These are phyloP conservation scores for Anser cygnoides DNA, from an alignment of 2,113 vertebrate genomes.

Conservation along the genomic window DNA sequence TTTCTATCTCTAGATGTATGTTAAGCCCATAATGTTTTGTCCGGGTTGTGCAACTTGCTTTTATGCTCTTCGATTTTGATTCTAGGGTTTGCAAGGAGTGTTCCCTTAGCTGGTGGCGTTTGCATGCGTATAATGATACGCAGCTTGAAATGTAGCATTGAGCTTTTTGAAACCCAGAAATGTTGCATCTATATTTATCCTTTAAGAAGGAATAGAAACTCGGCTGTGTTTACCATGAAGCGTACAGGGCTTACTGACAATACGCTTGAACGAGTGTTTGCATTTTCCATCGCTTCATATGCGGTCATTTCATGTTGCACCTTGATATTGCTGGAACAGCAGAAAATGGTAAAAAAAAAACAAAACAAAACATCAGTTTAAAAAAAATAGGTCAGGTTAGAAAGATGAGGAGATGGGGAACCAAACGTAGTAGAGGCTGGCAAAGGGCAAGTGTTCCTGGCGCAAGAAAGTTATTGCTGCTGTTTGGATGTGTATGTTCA, in stretches of 20 bases:
- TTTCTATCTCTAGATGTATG: background rate
- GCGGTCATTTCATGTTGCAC: background rate
- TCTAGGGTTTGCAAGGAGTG: background rate
- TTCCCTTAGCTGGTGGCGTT: background rate
- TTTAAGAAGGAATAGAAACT: background rate
- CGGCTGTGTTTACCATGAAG: background rate
- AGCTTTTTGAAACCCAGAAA: background rate
- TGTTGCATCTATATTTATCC: background rate
- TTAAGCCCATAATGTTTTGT: background rate
- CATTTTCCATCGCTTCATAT: background rate
- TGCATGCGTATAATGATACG: accelerated
- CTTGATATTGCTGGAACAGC: background rate
- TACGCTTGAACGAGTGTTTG: background rate
- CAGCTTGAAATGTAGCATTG: background rate
- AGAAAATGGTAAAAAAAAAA: background rate
- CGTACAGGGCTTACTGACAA: background rate
- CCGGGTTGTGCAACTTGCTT: background rate
- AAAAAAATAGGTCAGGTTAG: background rate
- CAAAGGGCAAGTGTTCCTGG: background rate
- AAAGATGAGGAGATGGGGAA: background rate
- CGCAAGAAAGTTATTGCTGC: background rate
- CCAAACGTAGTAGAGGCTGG: background rate
- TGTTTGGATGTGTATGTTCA: background rate
- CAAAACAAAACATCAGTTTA: background rate
- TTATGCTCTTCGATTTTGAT: background rate